Conservation (phyloP, 1,140 invertebrate species). For the Cotesia typhae region DNA sequence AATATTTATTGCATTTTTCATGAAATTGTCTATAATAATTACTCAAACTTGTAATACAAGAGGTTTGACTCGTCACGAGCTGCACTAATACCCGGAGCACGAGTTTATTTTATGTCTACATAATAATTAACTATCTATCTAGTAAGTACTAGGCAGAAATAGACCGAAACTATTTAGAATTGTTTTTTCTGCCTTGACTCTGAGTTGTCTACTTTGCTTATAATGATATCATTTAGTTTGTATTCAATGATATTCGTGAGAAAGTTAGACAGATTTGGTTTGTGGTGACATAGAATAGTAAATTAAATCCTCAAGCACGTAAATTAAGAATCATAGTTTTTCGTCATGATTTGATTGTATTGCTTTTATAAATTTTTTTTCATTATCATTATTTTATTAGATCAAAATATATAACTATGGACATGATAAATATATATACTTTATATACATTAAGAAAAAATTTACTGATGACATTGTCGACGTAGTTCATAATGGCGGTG, state of each 20-base stretch:
- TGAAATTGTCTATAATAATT: not conserved
- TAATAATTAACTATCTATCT: not conserved
- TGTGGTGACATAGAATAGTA: constrained; percentile 14
- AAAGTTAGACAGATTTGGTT: constrained; percentile 4
- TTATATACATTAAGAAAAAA: no score
- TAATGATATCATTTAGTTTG: constrained; percentile 2
- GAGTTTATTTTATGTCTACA: not conserved
- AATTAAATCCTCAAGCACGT: constrained; percentile 24
- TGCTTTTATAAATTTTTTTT: no score
- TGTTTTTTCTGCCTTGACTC: not conserved
- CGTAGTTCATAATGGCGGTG: no score
- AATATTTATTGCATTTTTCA: not conserved
- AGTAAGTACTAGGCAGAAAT: not conserved
- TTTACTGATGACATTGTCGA: no score
- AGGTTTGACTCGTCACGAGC: constrained; percentile 43
- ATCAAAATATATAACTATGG: no score
- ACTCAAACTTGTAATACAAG: constrained; percentile 19
- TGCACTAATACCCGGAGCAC: constrained; percentile 40
- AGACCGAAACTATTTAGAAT: not conserved
- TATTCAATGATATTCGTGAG: constrained; percentile 27
- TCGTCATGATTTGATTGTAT: no score
- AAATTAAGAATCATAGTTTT: not conserved
- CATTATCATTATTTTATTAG: no score
- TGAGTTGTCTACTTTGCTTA: not conserved
- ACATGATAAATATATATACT: no score